These are phyloP conservation scores for Callionymus lyra DNA, from an alignment of 2,113 vertebrate species.

Conservation along the genomic window DNA sequence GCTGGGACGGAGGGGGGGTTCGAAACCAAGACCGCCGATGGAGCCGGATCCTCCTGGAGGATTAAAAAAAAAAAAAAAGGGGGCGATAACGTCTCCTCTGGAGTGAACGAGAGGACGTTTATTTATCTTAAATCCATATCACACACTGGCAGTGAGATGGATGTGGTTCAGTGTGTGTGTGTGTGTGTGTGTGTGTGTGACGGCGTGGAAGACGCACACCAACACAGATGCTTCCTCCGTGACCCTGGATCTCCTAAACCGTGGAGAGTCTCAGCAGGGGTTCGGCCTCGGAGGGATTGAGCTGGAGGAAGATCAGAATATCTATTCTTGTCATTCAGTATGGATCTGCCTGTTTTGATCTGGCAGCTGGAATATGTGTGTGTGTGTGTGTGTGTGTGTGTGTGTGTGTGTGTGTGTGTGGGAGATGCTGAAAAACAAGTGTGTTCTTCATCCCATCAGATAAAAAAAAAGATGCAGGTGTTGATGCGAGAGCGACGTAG, in stretches of 20 bases:
- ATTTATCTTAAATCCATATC: slow-evolving; percentile 59
- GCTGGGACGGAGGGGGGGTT: slow-evolving; percentile 18
- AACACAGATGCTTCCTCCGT: slow-evolving; percentile 39
- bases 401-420: slow-evolving; percentile 5
- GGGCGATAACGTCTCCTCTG: slow-evolving; percentile 38
- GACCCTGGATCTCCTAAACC: slow-evolving; percentile 41
- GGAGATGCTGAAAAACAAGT: slow-evolving; percentile 22
- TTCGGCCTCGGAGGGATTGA: slow-evolving; percentile 23
- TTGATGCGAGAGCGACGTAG: slow-evolving; percentile 18
- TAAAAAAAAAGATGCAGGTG: slow-evolving; percentile 24
- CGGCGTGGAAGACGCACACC: slow-evolving; percentile 16
- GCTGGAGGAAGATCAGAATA: slow-evolving; percentile 43
- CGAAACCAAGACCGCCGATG: slow-evolving; percentile 41
- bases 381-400: slow-evolving; percentile 6
- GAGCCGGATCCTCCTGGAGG: slow-evolving; percentile 47
- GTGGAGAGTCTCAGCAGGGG: slow-evolving; percentile 34
- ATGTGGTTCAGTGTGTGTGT: not conserved
- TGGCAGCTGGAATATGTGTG: slow-evolving; percentile 39
- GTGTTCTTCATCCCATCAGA: slow-evolving; percentile 14
- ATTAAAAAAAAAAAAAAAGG: slow-evolving; percentile 54
- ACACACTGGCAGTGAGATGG: slow-evolving; percentile 35
- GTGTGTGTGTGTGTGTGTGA: slow-evolving; percentile 11
- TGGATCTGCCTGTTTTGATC: slow-evolving; percentile 53
- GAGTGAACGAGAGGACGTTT: slow-evolving; percentile 36
- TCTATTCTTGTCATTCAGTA: slow-evolving; percentile 45